These are phyloP conservation scores for Holothuria glaberrima DNA, from an alignment of 35 echinoderm and acorn worm genomes.

Conservation along the genomic window DNA sequence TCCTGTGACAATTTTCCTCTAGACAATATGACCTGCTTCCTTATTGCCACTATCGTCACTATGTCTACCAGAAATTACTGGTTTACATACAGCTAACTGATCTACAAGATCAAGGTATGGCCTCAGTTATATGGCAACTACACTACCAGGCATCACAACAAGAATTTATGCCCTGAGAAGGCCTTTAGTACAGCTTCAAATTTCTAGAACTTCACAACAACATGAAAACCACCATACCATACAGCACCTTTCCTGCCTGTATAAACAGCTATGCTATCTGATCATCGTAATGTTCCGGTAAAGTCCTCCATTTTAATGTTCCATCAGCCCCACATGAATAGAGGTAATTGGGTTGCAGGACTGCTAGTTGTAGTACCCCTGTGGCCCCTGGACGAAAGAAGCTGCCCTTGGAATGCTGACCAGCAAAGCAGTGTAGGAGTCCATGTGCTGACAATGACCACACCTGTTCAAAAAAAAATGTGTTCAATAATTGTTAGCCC, in stretches of 20 bases:
- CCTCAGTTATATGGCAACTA: too few relatives aligned
- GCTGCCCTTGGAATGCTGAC: slow-evolving; percentile 84
- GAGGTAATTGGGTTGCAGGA: slow-evolving; percentile 82
- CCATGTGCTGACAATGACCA: slow-evolving; percentile 92
- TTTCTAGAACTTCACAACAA: too few relatives aligned
- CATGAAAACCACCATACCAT: not conserved
- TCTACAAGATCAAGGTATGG: too few relatives aligned
- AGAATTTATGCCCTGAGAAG: not conserved
- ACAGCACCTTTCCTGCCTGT: too few relatives aligned
- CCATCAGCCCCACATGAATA: slow-evolving; percentile 99
- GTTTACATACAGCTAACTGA: too few relatives aligned
- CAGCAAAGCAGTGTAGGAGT: slow-evolving; percentile 90
- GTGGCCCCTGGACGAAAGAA: slow-evolving; percentile 90
- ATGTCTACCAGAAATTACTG: too few relatives aligned
- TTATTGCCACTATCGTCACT: too few relatives aligned
- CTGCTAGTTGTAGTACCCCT: slow-evolving; percentile 88
- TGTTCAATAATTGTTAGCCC: too few relatives aligned
- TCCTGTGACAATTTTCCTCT: too few relatives aligned
- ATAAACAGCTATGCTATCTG: not conserved
- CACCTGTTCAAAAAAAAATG: slow-evolving; percentile 55
- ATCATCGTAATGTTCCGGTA: slow-evolving; percentile 21
- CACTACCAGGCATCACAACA: too few relatives aligned
- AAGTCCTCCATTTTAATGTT: slow-evolving; percentile 94
- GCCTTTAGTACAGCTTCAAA: not conserved
- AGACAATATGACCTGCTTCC: too few relatives aligned